Base-by-base conservation (phyloP, 2,797 vertebrate genomes). In the Alectoris magna region DNA sequence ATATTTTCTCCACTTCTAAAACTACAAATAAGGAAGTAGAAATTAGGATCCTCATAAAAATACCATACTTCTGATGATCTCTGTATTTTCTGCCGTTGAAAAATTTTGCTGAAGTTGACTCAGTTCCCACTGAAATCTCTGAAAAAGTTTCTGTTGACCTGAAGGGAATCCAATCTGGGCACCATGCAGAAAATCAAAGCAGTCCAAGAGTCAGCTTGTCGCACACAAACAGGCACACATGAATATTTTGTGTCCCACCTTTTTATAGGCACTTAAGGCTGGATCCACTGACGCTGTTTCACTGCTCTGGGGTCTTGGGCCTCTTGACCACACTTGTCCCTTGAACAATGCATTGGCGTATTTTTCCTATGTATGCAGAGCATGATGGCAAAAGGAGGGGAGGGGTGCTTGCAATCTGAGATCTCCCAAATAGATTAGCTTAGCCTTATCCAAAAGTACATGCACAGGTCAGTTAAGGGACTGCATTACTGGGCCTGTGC, bases 331-430 rank as follows among this genome's bases (percentile, higher is more conserved):
- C 60, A 5, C 15, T 70, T 74, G 41, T 3, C 3, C 21, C 26
- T 21, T 48, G 26, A 46, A 34, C 38, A 48, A n/a, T 0, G 2
- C 0, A 1, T 29, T 63, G 64, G 38, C 2, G 2, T 38, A 6
- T 43, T 63, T 87, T 75, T 66, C 39, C 29, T 41, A 31, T 64
- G 74, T 26, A 68, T 60, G 36, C 51, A 64, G 48, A 69, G 3
- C 1, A 1, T 79, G 69, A 68, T 90, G 38, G 23, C 66, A 83
- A 86, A 92, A 62, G 75, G 75, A 75, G 66, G 66, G 73, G 53
- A 75, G 58, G 27, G 75, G 59, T 73, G 71, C 44, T 56, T 87
- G 72, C 58, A 74, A 9, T 62, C 34, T 71, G 78, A 59, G 44
- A 95, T 49, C 11, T 92, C 78, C 58, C 55, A 58, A 66, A 66